Percentiles rank a stretch among this genome's conserved stretches.
Evolutionary conservation across 2,888 invertebrate genomes (phyloP).

Genomic region (Cataglyphis albicans): DNA sequence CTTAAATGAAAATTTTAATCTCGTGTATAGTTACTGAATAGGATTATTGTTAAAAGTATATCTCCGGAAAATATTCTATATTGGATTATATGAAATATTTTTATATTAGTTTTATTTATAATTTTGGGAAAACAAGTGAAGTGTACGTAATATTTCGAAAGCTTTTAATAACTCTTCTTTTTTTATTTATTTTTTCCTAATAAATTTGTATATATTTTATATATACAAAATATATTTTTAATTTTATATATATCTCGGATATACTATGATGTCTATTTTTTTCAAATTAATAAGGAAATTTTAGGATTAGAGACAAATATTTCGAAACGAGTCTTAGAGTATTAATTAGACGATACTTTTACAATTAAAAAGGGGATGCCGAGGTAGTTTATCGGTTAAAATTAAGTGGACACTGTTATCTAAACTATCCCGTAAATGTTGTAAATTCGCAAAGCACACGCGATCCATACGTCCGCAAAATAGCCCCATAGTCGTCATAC

Average conservation of each 20-base stretch:
- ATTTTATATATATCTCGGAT: neutral
- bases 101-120: neutral
- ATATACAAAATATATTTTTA: neutral
- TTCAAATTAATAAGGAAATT: neutral
- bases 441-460: constrained; percentile 41
- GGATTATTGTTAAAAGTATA: neutral
- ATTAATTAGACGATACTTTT: constrained; percentile 40
- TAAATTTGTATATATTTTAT: neutral
- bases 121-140: neutral
- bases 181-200: neutral
- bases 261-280: neutral
- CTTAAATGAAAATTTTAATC: neutral
- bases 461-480: constrained; percentile 34
- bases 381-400: constrained; percentile 1
- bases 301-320: neutral
- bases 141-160: neutral
- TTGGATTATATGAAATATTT: neutral
- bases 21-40: neutral
- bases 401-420: constrained; percentile 35
- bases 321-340: neutral
- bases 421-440: neutral
- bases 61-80: neutral
- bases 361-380: neutral
- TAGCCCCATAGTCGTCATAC: neutral
- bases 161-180: neutral